These are phyloP conservation scores for Ophion ellenae DNA, from an alignment of 2,888 invertebrate species.

Conservation along the genomic window DNA sequence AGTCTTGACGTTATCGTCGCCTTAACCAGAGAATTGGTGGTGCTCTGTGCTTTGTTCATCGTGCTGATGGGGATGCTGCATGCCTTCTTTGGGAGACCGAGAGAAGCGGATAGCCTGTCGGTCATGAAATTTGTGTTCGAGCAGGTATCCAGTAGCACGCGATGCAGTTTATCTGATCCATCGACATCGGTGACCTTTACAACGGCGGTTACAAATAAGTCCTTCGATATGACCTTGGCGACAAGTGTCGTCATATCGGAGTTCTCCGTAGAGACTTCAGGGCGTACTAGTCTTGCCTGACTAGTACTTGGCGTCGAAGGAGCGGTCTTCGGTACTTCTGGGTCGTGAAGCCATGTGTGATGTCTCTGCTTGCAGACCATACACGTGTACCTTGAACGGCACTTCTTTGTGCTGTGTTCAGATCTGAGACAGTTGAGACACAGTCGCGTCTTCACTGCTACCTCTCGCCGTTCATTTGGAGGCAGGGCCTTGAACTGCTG, in stretches of 20 bases:
- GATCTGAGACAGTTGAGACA: constrained; percentile 33
- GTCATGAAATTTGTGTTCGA: constrained; percentile 43
- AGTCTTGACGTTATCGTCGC: constrained; percentile 28
- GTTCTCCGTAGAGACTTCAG: too few species aligned
- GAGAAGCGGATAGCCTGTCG: constrained; percentile 26
- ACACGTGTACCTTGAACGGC: not conserved
- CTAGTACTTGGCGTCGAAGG: not conserved
- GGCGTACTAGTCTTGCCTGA: too few species aligned
- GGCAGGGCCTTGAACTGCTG: too few species aligned
- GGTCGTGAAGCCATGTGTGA: constrained; percentile 32
- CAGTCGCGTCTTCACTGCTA: not conserved
- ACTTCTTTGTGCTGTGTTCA: constrained; percentile 13
- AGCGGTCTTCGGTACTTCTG: not conserved
- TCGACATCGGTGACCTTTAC: not conserved
- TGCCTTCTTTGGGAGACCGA: constrained; percentile 8
- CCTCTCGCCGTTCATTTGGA: not conserved
- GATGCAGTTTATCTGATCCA: not conserved
- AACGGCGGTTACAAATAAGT: constrained; percentile 17
- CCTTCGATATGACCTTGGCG: constrained; percentile 26
- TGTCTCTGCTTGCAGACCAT: constrained; percentile 9
- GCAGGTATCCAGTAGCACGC: constrained; percentile 32
- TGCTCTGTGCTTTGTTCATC: constrained; percentile 13
- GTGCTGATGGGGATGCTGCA: constrained; percentile 13
- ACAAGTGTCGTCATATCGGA: not conserved
- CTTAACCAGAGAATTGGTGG: constrained; percentile 26